Evolutionary conservation across 2,888 invertebrate genomes (phyloP), one percentile per base, ranked within the genome.

Genomic region (Cyaniris semiargus): DNA sequence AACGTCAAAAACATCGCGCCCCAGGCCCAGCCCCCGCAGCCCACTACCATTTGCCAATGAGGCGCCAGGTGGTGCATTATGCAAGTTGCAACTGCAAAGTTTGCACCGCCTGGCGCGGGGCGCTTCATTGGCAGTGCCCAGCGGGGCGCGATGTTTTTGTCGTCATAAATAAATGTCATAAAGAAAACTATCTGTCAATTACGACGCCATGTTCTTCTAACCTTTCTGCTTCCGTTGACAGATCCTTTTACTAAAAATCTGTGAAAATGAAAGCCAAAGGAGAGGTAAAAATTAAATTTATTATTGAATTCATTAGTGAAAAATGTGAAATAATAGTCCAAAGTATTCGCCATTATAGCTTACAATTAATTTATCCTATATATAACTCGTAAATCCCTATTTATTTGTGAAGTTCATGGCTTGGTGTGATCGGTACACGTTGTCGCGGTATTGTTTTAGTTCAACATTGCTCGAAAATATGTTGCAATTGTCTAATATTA

Each of bases 211-310:
- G 80, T 82, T 82, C 82, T 81, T 81, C 83, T 86, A 82, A 82
- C 83, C 86, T 84, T 89, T 92, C 92, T 92, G 91, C 83, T 92
- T 93, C 93, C 93, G 88, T 89, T 92, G 90, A 90, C 89, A 90
- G 88, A 81, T 89, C 95, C 95, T 93, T 92, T 94, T 88, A 88
- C 86, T 85, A 81, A 85, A 88, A 91, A 87, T 84, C 89, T 90
- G 89, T 84, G 85, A 96, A 95, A 94, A 97, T 97, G 97, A 97
- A 97, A 95, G 97, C 97, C 83, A 97, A 97, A 95, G 97, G 97
- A 95, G 96, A 97, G 96, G 97, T 97, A 85, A 91, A 81, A 76
- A 80, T 78, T 77, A 53, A 53, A 78, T 79, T 80, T 80, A 78
- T 78, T 77, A 76, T 58, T 5, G 71, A 75, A 76, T 77, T 79